phyloP scores from a whole-genome alignment of 2,113 vertebrate species.

The Tychaedon coryphoeus region DNA sequence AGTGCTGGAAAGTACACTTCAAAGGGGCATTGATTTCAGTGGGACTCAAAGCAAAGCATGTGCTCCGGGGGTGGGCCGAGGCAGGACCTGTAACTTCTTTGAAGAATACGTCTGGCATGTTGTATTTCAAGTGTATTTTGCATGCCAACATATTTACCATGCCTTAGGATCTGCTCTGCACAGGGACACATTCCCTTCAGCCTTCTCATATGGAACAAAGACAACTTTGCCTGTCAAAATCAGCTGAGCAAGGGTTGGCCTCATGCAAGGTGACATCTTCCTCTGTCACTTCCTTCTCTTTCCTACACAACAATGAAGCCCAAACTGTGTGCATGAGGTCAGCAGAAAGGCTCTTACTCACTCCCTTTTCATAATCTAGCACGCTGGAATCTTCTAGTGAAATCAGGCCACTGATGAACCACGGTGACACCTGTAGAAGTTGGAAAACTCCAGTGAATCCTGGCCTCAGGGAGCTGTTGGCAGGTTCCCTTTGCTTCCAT shows the following conservation, averaged over 20 bases:
- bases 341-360: not conserved
- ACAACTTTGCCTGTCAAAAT: not conserved
- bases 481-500: not conserved
- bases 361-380: not conserved
- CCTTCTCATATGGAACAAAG: not conserved
- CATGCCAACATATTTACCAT: not conserved
- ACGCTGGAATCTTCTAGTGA: not conserved
- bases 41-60: not conserved
- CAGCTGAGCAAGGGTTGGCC: accelerated
- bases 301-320: not conserved
- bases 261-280: not conserved
- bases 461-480: not conserved
- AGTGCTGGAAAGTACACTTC: not conserved
- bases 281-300: not conserved
- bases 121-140: not conserved
- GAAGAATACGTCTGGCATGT: not conserved
- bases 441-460: not conserved
- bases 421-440: not conserved
- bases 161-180: not conserved
- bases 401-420: not conserved
- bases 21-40: not conserved
- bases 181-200: not conserved
- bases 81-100: not conserved
- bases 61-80: not conserved
- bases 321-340: not conserved